Percentiles rank a stretch among this genome's conserved stretches.
Conservation (phyloP, 2,888 invertebrate genomes). For the Teinopalpus imperialis region DNA sequence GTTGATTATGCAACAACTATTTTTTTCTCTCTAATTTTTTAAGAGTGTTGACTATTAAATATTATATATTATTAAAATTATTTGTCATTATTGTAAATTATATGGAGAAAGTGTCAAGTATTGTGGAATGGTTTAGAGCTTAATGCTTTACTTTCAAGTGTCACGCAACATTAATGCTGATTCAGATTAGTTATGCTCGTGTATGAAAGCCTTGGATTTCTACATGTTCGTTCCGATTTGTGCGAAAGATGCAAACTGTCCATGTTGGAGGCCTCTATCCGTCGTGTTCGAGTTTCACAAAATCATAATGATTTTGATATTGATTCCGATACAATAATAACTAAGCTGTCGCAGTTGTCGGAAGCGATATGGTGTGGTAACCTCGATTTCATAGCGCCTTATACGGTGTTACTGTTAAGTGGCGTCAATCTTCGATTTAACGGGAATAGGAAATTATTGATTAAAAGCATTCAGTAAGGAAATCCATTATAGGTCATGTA, state of each 20-base stretch:
- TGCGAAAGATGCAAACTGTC: conserved; percentile 3
- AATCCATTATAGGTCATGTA: neutral
- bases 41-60: neutral
- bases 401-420: conserved; percentile 40
- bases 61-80: no score
- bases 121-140: conserved; percentile 14
- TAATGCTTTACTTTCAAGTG: conserved; percentile 20
- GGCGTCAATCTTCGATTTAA: conserved; percentile 17
- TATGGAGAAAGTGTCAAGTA: conserved; percentile 20
- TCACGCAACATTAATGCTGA: conserved; percentile 20
- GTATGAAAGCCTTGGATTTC: conserved; percentile 26
- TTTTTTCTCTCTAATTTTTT: neutral
- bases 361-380: conserved; percentile 38
- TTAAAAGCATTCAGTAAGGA: conserved; percentile 2
- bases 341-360: conserved; percentile 37
- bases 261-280: no score
- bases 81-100: neutral
- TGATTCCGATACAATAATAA: conserved; percentile 14
- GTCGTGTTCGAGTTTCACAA: no score
- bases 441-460: conserved; percentile 27
- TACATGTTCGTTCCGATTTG: conserved; percentile 30
- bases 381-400: conserved; percentile 45
- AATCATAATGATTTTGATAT: conserved; percentile 1
- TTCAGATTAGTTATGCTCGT: conserved; percentile 16
- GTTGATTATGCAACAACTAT: neutral